A percentile compares a stretch with the other conserved stretches of the same genome.
Evolutionary conservation across 2,888 invertebrate species (phyloP).

Genomic region (Limnephilus auricula): DNA sequence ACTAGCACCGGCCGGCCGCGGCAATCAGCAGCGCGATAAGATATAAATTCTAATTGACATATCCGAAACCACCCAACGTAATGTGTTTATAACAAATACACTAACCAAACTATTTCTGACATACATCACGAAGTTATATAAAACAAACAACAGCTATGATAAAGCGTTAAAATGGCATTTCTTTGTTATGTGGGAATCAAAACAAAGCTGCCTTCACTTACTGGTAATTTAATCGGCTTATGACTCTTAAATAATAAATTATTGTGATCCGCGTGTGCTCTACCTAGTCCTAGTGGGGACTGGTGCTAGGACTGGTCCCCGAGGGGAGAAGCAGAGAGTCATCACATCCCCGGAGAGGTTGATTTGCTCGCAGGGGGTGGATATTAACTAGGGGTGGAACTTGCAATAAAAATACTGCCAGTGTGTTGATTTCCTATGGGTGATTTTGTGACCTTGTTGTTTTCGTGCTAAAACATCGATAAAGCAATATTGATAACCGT

Average conservation of each 20-base stretch:
- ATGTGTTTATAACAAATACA: background rate
- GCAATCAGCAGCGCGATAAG: too few relatives aligned
- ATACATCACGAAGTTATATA: background rate
- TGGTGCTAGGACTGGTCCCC: background rate
- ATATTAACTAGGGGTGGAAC: slow-evolving; percentile 11
- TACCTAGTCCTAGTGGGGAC: background rate
- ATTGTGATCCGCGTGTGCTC: slow-evolving; percentile 51
- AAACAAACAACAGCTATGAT: background rate
- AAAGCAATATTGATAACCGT: background rate
- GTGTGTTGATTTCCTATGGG: background rate
- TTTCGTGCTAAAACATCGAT: background rate
- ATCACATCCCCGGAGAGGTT: slow-evolving; percentile 37
- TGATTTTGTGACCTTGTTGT: background rate
- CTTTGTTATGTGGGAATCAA: slow-evolving; percentile 33
- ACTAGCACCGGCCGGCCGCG: too few relatives aligned
- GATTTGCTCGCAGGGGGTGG: background rate
- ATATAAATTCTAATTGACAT: background rate
- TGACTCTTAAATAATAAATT: slow-evolving; percentile 48
- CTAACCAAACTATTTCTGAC: background rate
- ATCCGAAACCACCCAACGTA: too few relatives aligned
- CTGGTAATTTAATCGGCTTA: slow-evolving; percentile 46
- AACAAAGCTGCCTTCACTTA: slow-evolving; percentile 45
- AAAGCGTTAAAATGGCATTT: background rate
- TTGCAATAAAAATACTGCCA: background rate
- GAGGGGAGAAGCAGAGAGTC: slow-evolving; percentile 44